These are phyloP conservation scores for Semotilus atromaculatus DNA, from an alignment of 2,797 vertebrate species.

Conservation along the genomic window DNA sequence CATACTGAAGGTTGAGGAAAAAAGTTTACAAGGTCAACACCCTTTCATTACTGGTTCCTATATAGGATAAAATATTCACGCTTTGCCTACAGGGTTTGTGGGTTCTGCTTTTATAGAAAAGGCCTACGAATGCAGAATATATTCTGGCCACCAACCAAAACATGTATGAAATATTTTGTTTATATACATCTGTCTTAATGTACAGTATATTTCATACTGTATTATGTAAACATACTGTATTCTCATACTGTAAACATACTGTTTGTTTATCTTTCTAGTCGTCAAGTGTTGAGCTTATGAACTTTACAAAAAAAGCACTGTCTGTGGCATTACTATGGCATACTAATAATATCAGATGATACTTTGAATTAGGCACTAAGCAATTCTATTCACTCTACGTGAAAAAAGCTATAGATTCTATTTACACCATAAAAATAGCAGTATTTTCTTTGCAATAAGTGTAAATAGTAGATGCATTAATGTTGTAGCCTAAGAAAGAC, in stretches of 20 bases:
- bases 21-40: slow-evolving; percentile 54
- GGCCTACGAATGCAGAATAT: not conserved
- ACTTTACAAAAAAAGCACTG: not conserved
- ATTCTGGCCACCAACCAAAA: slow-evolving; percentile 49
- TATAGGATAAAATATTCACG: not conserved
- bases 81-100: slow-evolving; percentile 39
- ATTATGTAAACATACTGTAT: too few relatives aligned
- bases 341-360: not conserved
- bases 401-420: too few relatives aligned
- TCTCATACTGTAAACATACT: too few relatives aligned
- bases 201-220: not conserved
- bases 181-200: slow-evolving; percentile 31
- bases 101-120: slow-evolving; percentile 23
- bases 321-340: not conserved
- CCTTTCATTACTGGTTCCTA: slow-evolving; percentile 35
- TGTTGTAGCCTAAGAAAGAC: not conserved
- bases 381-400: not conserved
- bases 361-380: not conserved
- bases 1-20: slow-evolving; percentile 64
- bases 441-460: too few relatives aligned
- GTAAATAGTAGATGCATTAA: too few relatives aligned
- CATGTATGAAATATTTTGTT: not conserved
- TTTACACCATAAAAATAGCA: too few relatives aligned
- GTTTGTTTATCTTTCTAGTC: slow-evolving; percentile 25
- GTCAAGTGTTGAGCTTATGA: not conserved